Base-by-base conservation (phyloP, 2,797 vertebrate genomes). In the Falco columbarius region DNA sequence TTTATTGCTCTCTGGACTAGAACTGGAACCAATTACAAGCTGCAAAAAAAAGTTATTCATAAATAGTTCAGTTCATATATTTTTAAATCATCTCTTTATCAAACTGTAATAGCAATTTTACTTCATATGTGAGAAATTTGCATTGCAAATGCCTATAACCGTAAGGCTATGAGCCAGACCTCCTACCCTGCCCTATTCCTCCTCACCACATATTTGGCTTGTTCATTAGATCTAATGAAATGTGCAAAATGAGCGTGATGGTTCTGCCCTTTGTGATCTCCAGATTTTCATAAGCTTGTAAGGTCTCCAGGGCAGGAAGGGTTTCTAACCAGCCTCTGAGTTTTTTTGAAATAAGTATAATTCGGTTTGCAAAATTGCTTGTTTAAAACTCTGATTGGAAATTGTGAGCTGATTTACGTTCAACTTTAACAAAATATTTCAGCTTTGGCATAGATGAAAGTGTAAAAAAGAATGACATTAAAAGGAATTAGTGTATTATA, bases 181-280 rank as follows among this genome's bases (percentile, higher is more conserved):
- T 96, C 95, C 92, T 93, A 54, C 89, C 94, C 75, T 94, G 89
- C 86, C 81, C 94, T 89, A 55, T 89, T 91, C 89, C 68, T 93
- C 68, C 87, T 80, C 54, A 68, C 42, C 68, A 83, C 61, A 83
- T 46, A 74, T 94, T 95, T 92, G 94, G 85, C 79, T 94, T 94
- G 61, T 23, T 95, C 72, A 91, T 95, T 70, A 79, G 51, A 72
- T 79, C 40, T 95, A 97, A 94, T 94, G 92, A 96, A 96, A 96
- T 92, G 93, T 95, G 86, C 81, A 95, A 94, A 96, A 92, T 89
- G 81, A 96, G 68, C 54, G 40, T 92, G 86, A 94, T 75, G 52
- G 52, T 62, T 94, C 55, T 92, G 86, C 68, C 75, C 86, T 95
- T 91, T 87, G 56, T 95, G 88, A 81, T 94, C 81, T 93, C 61